Percentiles rank a stretch among this genome's conserved stretches.
These are phyloP conservation scores for Drosophila pallidifrons DNA, from an alignment of 1,140 invertebrate species.

Conservation along the genomic window DNA sequence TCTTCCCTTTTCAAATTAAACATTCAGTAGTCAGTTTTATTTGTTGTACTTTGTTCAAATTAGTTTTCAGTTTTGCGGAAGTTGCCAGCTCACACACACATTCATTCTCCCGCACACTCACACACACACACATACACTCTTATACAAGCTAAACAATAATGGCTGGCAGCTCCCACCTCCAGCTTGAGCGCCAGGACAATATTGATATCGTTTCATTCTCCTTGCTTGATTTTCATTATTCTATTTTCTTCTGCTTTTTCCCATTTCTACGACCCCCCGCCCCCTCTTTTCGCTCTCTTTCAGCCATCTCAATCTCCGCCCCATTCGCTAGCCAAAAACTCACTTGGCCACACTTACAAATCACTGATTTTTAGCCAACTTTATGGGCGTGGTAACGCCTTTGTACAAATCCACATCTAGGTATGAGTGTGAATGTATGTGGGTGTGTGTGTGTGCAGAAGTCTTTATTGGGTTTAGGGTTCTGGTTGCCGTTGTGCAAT, in stretches of 20 bases:
- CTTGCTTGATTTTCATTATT: constrained; percentile 79
- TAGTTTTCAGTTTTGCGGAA: constrained; percentile 82
- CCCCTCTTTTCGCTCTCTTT: background rate
- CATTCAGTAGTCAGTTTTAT: constrained; percentile 83
- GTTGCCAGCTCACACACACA: constrained; percentile 61
- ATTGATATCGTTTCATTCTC: constrained; percentile 76
- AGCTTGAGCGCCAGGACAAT: constrained; percentile 50
- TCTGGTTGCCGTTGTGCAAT: constrained; percentile 54
- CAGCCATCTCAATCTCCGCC: background rate
- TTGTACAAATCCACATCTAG: constrained; percentile 23
- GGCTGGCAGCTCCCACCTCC: constrained; percentile 55
- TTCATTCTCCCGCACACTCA: constrained; percentile 29
- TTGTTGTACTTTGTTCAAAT: constrained; percentile 83
- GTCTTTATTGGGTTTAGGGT: constrained; percentile 31
- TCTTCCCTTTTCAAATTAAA: constrained; percentile 82
- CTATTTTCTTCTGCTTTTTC: constrained; percentile 56
- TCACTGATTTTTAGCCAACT: constrained; percentile 75
- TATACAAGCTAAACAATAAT: constrained; percentile 56
- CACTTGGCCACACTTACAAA: constrained; percentile 74
- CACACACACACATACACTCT: constrained; percentile 17
- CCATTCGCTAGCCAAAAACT: constrained; percentile 32
- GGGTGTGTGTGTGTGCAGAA: constrained; percentile 1
- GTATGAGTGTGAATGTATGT: constrained; percentile 24
- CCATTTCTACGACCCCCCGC: background rate
- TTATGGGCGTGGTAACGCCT: constrained; percentile 68